Evolutionary conservation across 2,797 vertebrate species (phyloP).

Genomic region (Cephalopachus bancanus): DNA sequence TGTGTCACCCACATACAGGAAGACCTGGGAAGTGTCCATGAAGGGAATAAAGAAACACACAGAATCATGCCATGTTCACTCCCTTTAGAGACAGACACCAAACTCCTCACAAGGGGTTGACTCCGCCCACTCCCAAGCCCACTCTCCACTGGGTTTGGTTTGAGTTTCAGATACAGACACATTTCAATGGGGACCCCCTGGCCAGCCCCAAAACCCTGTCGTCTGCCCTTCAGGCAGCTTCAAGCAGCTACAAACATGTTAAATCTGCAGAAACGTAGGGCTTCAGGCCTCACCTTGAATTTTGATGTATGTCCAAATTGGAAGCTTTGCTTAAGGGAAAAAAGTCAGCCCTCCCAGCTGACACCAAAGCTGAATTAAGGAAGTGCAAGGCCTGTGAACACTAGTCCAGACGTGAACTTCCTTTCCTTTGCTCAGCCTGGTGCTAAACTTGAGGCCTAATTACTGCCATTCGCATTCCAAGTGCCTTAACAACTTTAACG

Average conservation of each 20-base stretch:
- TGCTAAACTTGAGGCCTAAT: slow-evolving; percentile 67
- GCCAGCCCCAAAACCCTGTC: no score
- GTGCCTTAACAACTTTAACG: slow-evolving; percentile 53
- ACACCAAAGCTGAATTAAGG: slow-evolving; percentile 26
- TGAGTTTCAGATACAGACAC: background rate
- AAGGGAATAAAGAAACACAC: background rate
- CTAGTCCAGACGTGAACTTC: slow-evolving; percentile 62
- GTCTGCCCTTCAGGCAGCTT: background rate
- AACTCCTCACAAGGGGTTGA: no score
- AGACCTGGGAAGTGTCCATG: background rate
- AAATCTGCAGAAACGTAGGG: background rate
- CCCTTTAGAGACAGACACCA: background rate
- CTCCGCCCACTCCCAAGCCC: background rate
- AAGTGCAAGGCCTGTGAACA: background rate
- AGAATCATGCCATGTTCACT: background rate
- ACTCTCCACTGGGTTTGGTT: background rate
- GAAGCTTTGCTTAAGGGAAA: slow-evolving; percentile 64
- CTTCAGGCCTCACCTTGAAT: slow-evolving; percentile 30
- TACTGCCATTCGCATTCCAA: slow-evolving; percentile 60
- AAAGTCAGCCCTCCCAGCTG: slow-evolving; percentile 33
- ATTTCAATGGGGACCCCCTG: background rate
- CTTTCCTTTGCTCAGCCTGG: slow-evolving; percentile 59
- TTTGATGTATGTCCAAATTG: slow-evolving; percentile 52
- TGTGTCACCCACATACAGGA: background rate
- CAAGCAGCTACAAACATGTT: slow-evolving; percentile 40